A percentile compares a stretch with the other conserved stretches of the same genome.
Evolutionary conservation across 2,113 vertebrate genomes (phyloP).

Genomic region (Glaucidium brasilianum): DNA sequence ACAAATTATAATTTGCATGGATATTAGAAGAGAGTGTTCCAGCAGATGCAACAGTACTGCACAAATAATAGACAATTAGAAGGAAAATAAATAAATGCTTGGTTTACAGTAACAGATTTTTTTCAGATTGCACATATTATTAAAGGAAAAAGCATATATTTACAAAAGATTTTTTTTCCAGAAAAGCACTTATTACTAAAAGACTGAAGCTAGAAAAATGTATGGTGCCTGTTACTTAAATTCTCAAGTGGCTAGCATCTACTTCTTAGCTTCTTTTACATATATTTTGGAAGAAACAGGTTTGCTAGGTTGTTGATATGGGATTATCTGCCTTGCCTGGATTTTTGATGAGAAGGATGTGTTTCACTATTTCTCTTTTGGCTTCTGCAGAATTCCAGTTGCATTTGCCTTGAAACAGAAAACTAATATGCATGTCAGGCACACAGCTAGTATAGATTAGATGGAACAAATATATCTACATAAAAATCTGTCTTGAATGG

Average conservation of each 20-base stretch:
- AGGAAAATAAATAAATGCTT: neutral
- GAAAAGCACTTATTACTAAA: neutral
- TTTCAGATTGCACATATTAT: neutral
- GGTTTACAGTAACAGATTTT: neutral
- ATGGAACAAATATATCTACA: neutral
- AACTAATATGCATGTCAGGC: neutral
- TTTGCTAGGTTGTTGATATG: neutral
- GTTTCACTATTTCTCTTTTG: neutral
- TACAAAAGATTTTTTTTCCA: neutral
- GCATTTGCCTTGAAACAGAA: neutral
- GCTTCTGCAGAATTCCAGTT: neutral
- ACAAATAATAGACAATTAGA: constrained; percentile 22
- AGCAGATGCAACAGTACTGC: neutral
- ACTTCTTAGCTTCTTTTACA: neutral
- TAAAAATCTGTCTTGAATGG: neutral
- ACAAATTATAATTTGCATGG: constrained; percentile 1
- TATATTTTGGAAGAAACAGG: neutral
- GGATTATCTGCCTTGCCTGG: neutral
- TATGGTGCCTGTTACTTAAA: neutral
- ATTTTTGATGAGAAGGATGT: neutral
- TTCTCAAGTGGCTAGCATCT: neutral
- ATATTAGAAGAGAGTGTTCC: neutral
- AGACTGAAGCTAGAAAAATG: neutral
- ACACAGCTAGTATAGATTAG: neutral
- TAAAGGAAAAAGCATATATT: too few relatives aligned